Base-by-base conservation (phyloP, 2,797 vertebrate species). In the Oceanodroma leucorhoa region DNA sequence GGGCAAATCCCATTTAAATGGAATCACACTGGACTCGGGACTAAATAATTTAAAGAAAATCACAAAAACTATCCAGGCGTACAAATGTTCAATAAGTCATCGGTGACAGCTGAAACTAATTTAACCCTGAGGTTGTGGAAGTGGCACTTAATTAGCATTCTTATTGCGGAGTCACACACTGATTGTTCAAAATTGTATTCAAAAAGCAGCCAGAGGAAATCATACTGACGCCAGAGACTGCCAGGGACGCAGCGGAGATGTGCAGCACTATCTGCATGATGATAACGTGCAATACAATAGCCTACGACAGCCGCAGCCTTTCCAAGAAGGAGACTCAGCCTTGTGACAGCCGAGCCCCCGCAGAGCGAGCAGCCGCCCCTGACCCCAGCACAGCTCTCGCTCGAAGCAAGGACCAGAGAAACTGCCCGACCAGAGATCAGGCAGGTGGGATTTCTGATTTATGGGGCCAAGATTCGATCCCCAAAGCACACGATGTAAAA, bases 321-420 rank as follows among this genome's bases (percentile, higher is more conserved):
- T 9, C 30, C 7, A 5, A 34, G 55, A 20, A 14, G 17, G 34
- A 38, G 54, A 9, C 21, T 6, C 41, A 46, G 29, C 21, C 46
- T 11, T 11, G 27, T 8, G n/a, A 20, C 23, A 71, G 69, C 67
- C 1, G 6, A 38, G 53, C 5, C 36, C 61, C 11, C 0, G 0
- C 50, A 29, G 54, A 12, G 55, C 5, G 0, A 71, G 45, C 1
- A 1, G 40, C 51, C 1, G 1, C 6, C 20, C 45, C 69, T 2
- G 6, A 5, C 32, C 32, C 34, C 43, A 19, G 14, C 73, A 14
- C 9, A 40, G 54, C 23, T n/a, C 72, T 23, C 8, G 0, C 17
- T 18, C 0, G 1, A 57, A 34, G 55, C 77, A 41, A 29, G 18
- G 38, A 29, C 43, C 2, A 3, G 61, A 61, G 61, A 30, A 34